These are phyloP conservation scores for Gasterosteus aculeatus DNA, from an alignment of 2,113 vertebrate genomes.

Conservation along the genomic window DNA sequence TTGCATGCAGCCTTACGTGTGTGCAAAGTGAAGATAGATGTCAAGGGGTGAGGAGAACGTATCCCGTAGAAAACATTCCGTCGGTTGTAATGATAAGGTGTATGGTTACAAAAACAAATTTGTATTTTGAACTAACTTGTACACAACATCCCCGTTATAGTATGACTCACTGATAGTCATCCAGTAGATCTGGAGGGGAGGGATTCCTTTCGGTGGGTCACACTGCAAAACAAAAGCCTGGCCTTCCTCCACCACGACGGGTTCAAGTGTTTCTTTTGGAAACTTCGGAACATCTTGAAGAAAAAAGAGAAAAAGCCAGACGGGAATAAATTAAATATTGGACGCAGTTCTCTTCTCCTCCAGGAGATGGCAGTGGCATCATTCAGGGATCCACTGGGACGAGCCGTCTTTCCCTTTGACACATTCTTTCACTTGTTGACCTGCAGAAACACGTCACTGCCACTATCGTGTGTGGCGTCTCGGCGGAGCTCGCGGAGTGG, in stretches of 20 bases:
- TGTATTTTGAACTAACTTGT: neutral
- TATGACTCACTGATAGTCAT: constrained; percentile 93
- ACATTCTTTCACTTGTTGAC: constrained; percentile 36
- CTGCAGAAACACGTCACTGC: constrained; percentile 43
- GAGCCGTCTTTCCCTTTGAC: constrained; percentile 4
- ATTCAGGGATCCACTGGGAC: constrained; percentile 9
- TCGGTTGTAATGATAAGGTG: neutral
- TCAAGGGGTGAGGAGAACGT: neutral
- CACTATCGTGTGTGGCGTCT: constrained; percentile 26
- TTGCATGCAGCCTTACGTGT: neutral
- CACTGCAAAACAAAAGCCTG: constrained; percentile 88
- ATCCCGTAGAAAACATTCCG: neutral
- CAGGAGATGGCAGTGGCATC: constrained; percentile 70
- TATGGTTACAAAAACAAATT: neutral
- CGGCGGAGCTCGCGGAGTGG: constrained; percentile 32
- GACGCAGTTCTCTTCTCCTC: constrained; percentile 13
- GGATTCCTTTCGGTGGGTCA: constrained; percentile 91
- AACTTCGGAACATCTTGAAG: constrained; percentile 91
- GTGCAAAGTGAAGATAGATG: neutral
- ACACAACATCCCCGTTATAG: neutral
- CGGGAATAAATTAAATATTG: neutral
- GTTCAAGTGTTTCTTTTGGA: constrained; percentile 92
- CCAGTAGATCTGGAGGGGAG: constrained; percentile 94
- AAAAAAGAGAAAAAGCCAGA: neutral
- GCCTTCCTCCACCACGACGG: constrained; percentile 89